Evolutionary conservation across 2,888 invertebrate genomes (phyloP), one percentile per base, ranked within the genome.

Genomic region (Diplazon laetatorius): DNA sequence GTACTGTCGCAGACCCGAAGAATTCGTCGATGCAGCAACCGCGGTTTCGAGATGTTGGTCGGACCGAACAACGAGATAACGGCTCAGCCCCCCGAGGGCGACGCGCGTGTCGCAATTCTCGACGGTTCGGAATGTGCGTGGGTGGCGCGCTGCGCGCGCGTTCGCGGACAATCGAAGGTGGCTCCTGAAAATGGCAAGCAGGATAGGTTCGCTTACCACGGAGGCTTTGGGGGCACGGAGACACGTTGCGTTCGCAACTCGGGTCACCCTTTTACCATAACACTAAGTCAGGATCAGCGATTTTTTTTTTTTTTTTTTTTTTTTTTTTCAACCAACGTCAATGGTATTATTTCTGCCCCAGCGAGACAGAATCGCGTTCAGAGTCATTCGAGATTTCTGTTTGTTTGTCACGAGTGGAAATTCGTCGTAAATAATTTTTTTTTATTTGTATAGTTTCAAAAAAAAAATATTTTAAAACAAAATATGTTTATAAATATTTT

Each of bases 141-240:
- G 81, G 81, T 77, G 81, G 65, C 60, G 46, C 59, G 57, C n/a
- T n/a, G n/a, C n/a, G n/a, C n/a, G n/a, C n/a, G n/a, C n/a, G n/a
- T n/a, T n/a, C 55, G 70, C 37, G 69, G 68, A 81, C 79, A 81
- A 81, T 81, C 72, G 81, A 79, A 68, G 62, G 70, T 76, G 66
- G 73, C 73, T 72, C 75, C 70, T 80, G 76, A 71, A 76, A 78
- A 78, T 79, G 65, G 74, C 74, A 44, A 77, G 60, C 68, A n/a
- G n/a, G 39, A 75, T 68, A 37, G 50, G 50, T 37, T 62, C n/a
- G 62, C 46, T 63, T 65, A 20, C 14, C 59, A 68, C 18, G 57
- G 39, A 72, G 63, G 52, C 63, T 78, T 75, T 59, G 62, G 12
- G 12, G 48, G 14, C 66, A n/a, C 30, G 44, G n/a, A n/a, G n/a